Evolutionary conservation across 2,888 invertebrate species (phyloP).

Genomic region (Drosophila engyochracea): DNA sequence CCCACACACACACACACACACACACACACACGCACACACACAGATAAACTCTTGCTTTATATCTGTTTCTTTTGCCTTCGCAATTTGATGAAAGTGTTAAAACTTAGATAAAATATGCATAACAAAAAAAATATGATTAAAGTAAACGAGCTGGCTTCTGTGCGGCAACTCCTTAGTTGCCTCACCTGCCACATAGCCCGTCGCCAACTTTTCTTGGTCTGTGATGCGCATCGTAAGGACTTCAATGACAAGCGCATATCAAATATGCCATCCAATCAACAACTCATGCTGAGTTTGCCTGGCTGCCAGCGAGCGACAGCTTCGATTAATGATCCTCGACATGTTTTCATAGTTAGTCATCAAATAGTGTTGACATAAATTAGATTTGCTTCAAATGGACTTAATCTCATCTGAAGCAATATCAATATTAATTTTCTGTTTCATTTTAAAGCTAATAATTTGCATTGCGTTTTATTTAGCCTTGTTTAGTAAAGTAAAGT

Average conservation of each 20-base stretch:
- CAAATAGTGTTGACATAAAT: not conserved
- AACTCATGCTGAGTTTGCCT: not conserved
- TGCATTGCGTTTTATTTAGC: not conserved
- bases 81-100: constrained; percentile 58
- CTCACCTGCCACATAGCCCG: not conserved
- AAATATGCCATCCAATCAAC: constrained; percentile 6
- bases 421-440: not conserved
- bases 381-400: not conserved
- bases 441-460: not conserved
- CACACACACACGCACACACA: not conserved
- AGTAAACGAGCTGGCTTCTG: constrained; percentile 17
- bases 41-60: not conserved
- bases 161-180: not conserved
- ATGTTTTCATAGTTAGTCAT: not conserved
- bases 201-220: not conserved
- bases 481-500: no score
- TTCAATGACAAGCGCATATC: not conserved
- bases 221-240: not conserved
- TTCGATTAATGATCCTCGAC: not conserved
- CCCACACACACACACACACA: not conserved
- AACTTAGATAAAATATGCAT: constrained; percentile 62
- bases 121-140: constrained; percentile 24
- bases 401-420: not conserved
- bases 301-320: not conserved
- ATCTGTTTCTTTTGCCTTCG: constrained; percentile 17